Conservation (phyloP, 2,888 invertebrate species). For the Leptinotarsa rubiginosa region DNA sequence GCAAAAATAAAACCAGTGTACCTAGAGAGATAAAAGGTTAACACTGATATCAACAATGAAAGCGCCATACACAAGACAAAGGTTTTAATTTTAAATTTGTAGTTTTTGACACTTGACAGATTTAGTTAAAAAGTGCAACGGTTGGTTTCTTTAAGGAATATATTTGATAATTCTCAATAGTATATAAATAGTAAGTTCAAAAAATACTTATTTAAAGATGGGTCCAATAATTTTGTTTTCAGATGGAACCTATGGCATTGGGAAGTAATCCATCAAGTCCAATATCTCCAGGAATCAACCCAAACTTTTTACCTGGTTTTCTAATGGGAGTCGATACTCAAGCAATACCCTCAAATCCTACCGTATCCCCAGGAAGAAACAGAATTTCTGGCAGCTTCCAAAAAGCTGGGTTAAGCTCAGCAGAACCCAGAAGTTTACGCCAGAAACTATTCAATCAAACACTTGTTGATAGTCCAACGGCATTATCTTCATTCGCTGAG, state of each 20-base stretch:
- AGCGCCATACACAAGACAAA: too few species aligned
- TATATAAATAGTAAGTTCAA: background rate
- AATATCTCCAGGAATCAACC: conserved; percentile 73
- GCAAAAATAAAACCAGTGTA: too few species aligned
- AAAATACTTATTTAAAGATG: background rate
- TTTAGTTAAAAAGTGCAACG: too few species aligned
- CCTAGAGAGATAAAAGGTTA: too few species aligned
- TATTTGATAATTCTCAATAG: too few species aligned
- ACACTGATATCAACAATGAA: too few species aligned
- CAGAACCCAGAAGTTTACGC: conserved; percentile 56
- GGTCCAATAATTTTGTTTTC: conserved; percentile 40
- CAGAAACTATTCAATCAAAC: conserved; percentile 61
- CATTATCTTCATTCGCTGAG: conserved; percentile 60
- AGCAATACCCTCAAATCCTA: conserved; percentile 65
- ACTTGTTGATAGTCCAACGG: conserved; percentile 60
- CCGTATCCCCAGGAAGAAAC: conserved; percentile 60
- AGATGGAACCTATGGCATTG: conserved; percentile 87
- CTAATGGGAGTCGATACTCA: conserved; percentile 78
- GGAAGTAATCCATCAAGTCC: conserved; percentile 84
- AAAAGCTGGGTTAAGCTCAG: conserved; percentile 50
- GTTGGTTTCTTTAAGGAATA: too few species aligned
- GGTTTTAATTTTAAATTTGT: too few species aligned
- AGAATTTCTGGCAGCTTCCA: conserved; percentile 51
- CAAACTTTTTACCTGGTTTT: conserved; percentile 82
- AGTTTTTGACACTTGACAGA: too few species aligned